These are phyloP conservation scores for Cyprinodon diabolis DNA, from an alignment of 2,797 vertebrate genomes.

Conservation along the genomic window DNA sequence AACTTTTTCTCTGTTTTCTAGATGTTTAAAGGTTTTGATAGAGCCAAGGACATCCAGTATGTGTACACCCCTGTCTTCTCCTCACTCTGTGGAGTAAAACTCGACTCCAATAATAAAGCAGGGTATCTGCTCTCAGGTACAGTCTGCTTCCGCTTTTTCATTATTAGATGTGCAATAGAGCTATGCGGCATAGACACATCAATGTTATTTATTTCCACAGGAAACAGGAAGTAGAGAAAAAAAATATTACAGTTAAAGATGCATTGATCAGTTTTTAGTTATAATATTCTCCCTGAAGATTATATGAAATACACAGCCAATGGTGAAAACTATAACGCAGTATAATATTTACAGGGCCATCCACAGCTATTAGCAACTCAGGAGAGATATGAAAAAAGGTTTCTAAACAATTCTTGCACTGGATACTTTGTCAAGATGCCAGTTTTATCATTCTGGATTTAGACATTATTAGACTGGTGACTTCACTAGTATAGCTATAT, in stretches of 20 bases:
- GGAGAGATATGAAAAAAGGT: not conserved
- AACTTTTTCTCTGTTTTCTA: constrained; percentile 59
- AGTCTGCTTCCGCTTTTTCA: not conserved
- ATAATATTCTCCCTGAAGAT: not conserved
- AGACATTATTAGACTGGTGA: not conserved
- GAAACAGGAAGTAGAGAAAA: not conserved
- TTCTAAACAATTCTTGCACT: not conserved
- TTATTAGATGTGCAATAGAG: constrained; percentile 1
- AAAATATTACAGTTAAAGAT: not conserved
- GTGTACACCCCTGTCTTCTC: constrained; percentile 91
- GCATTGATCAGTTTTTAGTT: not conserved
- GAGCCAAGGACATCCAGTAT: constrained; percentile 89
- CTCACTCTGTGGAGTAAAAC: constrained; percentile 89
- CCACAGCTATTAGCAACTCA: not conserved
- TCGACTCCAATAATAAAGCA: constrained; percentile 90
- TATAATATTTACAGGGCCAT: not conserved
- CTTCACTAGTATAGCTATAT: not conserved
- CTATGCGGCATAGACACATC: not conserved
- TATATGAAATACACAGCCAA: not conserved
- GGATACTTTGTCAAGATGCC: not conserved
- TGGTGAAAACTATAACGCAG: not conserved
- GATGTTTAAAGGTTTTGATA: constrained; percentile 97
- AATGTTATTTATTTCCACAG: not conserved
- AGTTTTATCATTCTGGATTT: not conserved
- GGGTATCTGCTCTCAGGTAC: constrained; percentile 95